Base-by-base conservation (phyloP, 2,888 invertebrate species). In the Ormia ochracea region DNA sequence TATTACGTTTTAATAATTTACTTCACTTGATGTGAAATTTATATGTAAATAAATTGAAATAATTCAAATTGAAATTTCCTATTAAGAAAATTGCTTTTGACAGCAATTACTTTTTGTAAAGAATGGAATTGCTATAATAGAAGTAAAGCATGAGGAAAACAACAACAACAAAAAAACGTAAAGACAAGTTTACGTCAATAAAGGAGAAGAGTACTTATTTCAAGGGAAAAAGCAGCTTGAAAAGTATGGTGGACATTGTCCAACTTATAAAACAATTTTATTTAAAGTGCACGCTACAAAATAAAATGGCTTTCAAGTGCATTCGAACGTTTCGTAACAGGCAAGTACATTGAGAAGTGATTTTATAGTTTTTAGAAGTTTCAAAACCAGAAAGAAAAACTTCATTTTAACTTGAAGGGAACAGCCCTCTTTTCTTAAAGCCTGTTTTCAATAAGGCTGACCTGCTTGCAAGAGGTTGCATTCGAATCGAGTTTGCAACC, bases 11-110 rank as follows among this genome's bases (percentile, higher is more conserved):
- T 10, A 45, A 21, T 33, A 58, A 26, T 45, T 21, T 48, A 33
- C 61, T 38, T 45, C 48, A 21, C 45, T 17, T 50, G 33, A 69
- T 59, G 52, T 50, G 10, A 63, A 72, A 41, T 45, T 58, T 58
- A 3, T 61, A 52, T 61, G 41, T 17, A 52, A 50, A 73, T 31
- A 48, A 74, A 31, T 10, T 17, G 4, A 74, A 58, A 74, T 31
- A 72, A 72, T 58, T 58, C 31, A 72, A 66, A 80, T 80, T 76
- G 58, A 69, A 79, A 69, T 70, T 75, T 74, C 52, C 70, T 61
- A 76, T 80, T 80, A 80, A 76, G 76, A 76, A 80, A 80, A 80
- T 80, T 80, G 80, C 80, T 80, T 80, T 72, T 80, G 76, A 80
- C 80, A 80, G 80, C 80, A 76, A 76, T 77, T 77, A 63, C 66